Evolutionary conservation across 2,888 invertebrate species (phyloP), one percentile per base, ranked within the genome.

Genomic region (Caenorhabditis becei): DNA sequence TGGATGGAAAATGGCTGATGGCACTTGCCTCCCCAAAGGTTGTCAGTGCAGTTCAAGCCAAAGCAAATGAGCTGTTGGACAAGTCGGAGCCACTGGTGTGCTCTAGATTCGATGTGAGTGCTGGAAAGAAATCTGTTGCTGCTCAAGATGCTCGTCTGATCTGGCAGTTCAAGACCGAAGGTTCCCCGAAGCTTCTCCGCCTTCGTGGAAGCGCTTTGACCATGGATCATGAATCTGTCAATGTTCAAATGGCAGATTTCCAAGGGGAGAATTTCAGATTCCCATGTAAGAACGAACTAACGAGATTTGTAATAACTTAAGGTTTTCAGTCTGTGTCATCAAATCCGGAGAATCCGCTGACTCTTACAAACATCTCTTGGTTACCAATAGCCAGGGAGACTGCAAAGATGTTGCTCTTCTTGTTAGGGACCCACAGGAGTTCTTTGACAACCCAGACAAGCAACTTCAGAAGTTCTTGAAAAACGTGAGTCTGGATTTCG

Each of bases 371-470:
- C 80, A 84, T 49, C 61, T 86, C 28, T 51, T 86, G 11, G 71
- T 83, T 14, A 81, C 81, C 8, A 69, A 77, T 47, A 81, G 79
- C 24, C 72, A 71, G 78, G 84, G 83, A 61, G 66, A 82, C 28
- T 87, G 87, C 61, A 82, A 82, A 59, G 78, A 87, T 62, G 83
- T 81, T 23, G 78, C 83, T 10, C 77, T 87, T 0, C 51, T 85
- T 2, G 85, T 87, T 4, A 62, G 87, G 66, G 78, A 85, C 53
- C 84, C 87, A 2, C 80, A 84, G 53, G 65, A 80, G 20, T 87
- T 87, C 66, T 87, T 87, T 70, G 83, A 84, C 32, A 56, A 70
- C 26, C 77, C 80, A n/a, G 79, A 87, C 37, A 69, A 67, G n/a
- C 75, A 84, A 32, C 70, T 87, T 2, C 78, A 80, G 20, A 74